Evolutionary conservation across 1,140 invertebrate species (phyloP).

Genomic region (Nephotettix cincticeps): DNA sequence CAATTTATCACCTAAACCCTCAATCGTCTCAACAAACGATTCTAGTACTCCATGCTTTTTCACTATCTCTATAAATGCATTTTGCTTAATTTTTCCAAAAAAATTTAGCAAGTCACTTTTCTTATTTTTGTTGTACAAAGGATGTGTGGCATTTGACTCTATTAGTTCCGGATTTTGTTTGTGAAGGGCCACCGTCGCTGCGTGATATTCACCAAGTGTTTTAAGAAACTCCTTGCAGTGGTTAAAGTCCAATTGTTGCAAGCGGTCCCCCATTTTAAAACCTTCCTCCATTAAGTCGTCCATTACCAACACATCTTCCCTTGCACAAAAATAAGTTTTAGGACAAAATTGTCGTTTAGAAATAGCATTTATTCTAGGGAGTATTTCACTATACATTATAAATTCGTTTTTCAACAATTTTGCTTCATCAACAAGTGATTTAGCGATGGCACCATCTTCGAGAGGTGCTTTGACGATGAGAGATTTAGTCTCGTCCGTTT

Average conservation of each 20-base stretch:
- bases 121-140: not conserved
- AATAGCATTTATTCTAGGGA: slow-evolving; percentile 9
- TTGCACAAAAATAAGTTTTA: not conserved
- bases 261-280: slow-evolving; percentile 38
- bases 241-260: slow-evolving; percentile 35
- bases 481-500: not conserved
- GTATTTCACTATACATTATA: slow-evolving; percentile 11
- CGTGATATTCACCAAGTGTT: slow-evolving; percentile 40
- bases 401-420: slow-evolving; percentile 14
- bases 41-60: not conserved
- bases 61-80: not conserved
- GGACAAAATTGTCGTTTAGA: not conserved
- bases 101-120: not conserved
- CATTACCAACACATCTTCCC: slow-evolving; percentile 31
- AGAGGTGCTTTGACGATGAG: not conserved
- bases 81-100: not conserved
- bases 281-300: slow-evolving; percentile 36
- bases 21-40: not conserved
- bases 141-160: not conserved
- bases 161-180: slow-evolving; percentile 22
- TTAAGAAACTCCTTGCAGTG: slow-evolving; percentile 35
- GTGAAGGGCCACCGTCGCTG: slow-evolving; percentile 32
- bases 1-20: not conserved
- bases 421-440: slow-evolving; percentile 2
- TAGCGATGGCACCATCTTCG: not conserved